Percentiles rank a stretch among this genome's conserved stretches.
Conservation (phyloP, 2,113 vertebrate genomes). For the Micronisus gabar region DNA sequence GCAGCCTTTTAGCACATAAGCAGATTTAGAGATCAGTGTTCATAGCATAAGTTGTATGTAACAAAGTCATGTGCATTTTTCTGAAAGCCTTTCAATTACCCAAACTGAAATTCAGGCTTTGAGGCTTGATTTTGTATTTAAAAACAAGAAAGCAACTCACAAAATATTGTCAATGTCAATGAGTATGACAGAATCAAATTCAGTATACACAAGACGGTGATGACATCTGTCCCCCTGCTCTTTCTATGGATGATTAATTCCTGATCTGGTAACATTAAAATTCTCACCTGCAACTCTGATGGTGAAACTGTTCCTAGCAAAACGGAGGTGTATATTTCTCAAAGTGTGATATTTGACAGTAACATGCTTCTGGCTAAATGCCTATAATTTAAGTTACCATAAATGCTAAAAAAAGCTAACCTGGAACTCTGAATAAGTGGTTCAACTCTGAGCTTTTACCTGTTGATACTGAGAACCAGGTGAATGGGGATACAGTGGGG, state of each 20-base stretch:
- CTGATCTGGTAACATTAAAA: background rate
- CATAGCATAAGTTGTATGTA: accelerated
- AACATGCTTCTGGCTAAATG: background rate
- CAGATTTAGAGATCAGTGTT: background rate
- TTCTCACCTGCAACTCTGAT: background rate
- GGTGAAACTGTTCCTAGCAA: background rate
- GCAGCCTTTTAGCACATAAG: background rate
- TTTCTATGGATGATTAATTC: background rate
- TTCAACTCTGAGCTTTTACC: conserved; percentile 69
- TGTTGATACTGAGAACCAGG: conserved; percentile 96
- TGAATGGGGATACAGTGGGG: conserved; percentile 94
- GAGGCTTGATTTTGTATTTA: background rate
- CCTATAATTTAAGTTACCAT: background rate
- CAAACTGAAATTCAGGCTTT: background rate
- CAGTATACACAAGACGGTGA: background rate
- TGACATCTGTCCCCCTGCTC: background rate
- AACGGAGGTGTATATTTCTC: background rate
- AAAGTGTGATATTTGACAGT: background rate
- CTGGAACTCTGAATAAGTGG: background rate
- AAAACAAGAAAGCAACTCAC: background rate
- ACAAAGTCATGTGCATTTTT: background rate
- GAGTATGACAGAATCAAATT: background rate
- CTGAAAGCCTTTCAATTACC: background rate
- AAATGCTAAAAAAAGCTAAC: background rate
- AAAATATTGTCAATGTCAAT: background rate